Evolutionary conservation across 1,140 invertebrate genomes (phyloP), one percentile per base, ranked within the genome.

Genomic region (Drosophila pallidifrons): DNA sequence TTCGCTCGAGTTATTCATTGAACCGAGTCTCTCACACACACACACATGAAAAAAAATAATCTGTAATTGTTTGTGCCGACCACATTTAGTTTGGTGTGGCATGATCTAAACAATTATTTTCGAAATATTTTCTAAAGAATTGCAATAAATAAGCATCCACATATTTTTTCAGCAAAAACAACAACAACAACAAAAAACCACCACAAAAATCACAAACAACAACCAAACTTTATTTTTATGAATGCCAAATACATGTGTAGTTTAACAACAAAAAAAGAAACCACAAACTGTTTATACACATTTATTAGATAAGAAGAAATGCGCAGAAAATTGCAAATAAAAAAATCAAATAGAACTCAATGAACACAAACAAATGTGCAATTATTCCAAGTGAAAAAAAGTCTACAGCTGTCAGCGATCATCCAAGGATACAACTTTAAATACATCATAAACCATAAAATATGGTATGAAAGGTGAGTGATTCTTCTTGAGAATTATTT

Each of bases 1-100:
- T 47, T 51, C 71, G 71, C 79, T 85, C 82, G 72, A 82, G 58
- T 80, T 87, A 57, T 35, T 69, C 57, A 54, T 51, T 66, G 66
- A 73, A 79, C 67, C 77, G 58, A 41, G 46, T 69, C 77, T 77
- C 59, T 55, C 32, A 38, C 58, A 47, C 28, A 47, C 68, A 16
- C 28, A 51, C 1, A 63, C 45, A 25, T 25, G 3, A 25, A 16
- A 1, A 16, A 16, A 25, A 6, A 16, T 1, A 54, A 1, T n/a
- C 20, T 10, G 38, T 35, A 25, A 25, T 25, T 25, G 11, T 59
- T 15, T 54, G 38, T 69, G 15, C 43, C 8, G 13, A 41, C 54
- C 35, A n/a, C 38, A 57, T 65, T 45, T 25, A 25, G 20, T 25
- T 25, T 25, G 20, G 20, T 25, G 3, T 74, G 71, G 47, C 64